Base-by-base conservation (phyloP, 2,888 invertebrate species). In the Orthosia gracilis region DNA sequence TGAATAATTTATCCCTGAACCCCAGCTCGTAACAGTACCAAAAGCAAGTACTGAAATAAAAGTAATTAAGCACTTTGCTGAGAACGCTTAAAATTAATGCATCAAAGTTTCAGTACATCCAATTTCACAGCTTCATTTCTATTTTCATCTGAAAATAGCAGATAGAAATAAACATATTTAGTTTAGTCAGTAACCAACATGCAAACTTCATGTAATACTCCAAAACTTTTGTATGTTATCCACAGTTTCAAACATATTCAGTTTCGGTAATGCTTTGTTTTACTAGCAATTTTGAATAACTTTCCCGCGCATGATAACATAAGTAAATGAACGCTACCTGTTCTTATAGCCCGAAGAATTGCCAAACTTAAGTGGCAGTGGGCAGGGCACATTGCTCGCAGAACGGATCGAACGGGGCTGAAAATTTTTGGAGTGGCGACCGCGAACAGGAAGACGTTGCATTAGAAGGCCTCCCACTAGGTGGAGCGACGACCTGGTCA, bases 221-320 rank as follows among this genome's bases (percentile, higher is more conserved):
- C 4, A 47, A 70, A 73, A 40, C 31, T 61, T 58, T 68, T 55
- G 12, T 49, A 13, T 54, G 21, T 15, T 9, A 72, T 59, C n/a
- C n/a, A 49, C 9, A 47, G 47, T 52, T 72, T 52, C 23, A 45
- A 73, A 50, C 63, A 45, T n/a, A 31, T 57, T 50, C 49, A 50
- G 49, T n/a, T 62, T n/a, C 23, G 26, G 54, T n/a, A 40, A 57
- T 50, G 40, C 40, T 23, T 40, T 26, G 62, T 50, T 52, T 52
- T 52, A 52, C 23, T 52, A n/a, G 58, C 45, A 50, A 45, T 54
- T 45, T 52, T 21, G 17, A 13, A 3, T 17, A 68, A 68, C 31
- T 68, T 57, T 57, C 15, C 4, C 15, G 17, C 18, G 23, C 5
- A 21, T 49, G 21, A 68, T 31, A 68, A 31, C 50, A 62, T 18